phyloP scores from a whole-genome alignment of 2,797 vertebrate genomes.

The Helicolenus hilgendorfi region DNA sequence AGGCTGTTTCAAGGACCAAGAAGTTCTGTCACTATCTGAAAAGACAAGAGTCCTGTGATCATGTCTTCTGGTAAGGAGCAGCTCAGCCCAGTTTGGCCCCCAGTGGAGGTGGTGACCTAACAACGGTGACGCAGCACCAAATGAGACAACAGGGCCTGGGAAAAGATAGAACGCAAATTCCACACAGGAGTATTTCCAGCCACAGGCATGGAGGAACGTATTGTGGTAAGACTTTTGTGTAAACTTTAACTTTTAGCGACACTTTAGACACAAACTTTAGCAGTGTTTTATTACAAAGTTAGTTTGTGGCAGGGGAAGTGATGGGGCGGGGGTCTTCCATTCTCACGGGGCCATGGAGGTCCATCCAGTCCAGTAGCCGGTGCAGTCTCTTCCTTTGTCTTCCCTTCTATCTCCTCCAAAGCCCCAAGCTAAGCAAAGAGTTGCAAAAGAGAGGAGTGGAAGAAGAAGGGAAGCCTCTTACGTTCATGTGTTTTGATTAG shows the following conservation, averaged over 20 bases:
- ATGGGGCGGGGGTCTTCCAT: constrained; percentile 9
- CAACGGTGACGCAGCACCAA: constrained; percentile 46
- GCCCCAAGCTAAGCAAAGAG: constrained; percentile 28
- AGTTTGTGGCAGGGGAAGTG: not conserved
- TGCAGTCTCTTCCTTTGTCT: constrained; percentile 57
- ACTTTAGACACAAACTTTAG: not conserved
- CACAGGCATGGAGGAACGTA: not conserved
- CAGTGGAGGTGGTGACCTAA: constrained; percentile 66
- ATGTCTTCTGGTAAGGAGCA: constrained; percentile 42
- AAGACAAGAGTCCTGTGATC: constrained; percentile 39
- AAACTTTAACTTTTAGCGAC: not conserved
- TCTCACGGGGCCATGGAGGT: constrained; percentile 44
- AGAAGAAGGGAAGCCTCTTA: constrained; percentile 71
- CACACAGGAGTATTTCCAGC: not conserved
- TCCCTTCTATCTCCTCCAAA: constrained; percentile 43
- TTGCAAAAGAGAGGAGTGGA: constrained; percentile 36
- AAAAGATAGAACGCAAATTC: constrained; percentile 20
- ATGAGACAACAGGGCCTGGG: constrained; percentile 59
- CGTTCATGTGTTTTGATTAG: constrained; percentile 92
- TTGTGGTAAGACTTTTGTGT: not conserved
- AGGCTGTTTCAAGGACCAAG: constrained; percentile 19
- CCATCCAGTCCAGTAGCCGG: constrained; percentile 57
- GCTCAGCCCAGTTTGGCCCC: constrained; percentile 47
- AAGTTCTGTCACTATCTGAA: constrained; percentile 9
- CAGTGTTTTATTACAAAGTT: not conserved